Base-by-base conservation (phyloP, 2,797 vertebrate genomes). In the Lateolabrax maculatus region DNA sequence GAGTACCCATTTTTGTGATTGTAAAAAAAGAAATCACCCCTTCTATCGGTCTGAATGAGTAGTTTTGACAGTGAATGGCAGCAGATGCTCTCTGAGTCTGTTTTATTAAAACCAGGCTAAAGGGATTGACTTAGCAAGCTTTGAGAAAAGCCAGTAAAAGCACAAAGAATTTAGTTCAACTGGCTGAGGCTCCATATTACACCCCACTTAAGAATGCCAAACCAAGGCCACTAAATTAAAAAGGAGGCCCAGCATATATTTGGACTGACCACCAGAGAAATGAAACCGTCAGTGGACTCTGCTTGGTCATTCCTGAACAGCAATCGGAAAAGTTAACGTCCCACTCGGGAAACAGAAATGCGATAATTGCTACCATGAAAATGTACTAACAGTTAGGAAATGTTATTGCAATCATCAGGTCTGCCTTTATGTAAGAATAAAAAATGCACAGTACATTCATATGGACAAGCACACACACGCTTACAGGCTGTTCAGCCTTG, bases 151-250 rank as follows among this genome's bases (percentile, higher is more conserved):
- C 55, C 44, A 66, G 61, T 60, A 66, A 75, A 88, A 68, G 70
- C 49, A 81, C 12, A 75, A 87, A 76, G 64, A 73, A 56, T 81
- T 44, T 3, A 62, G 55, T 64, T 84, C 55, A 77, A 78, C 49
- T 77, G 76, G 58, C 41, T 41, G 31, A 43, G 53, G 61, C 61
- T 63, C 43, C 36, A 27, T 55, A 65, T 80, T 80, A 75, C 77
- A 82, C 49, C 70, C 75, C 7, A 36, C 44, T 77, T 19, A 71
- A 66, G 70, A 69, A 81, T 58, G 70, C 72, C 85, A 93, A 86
- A 88, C 85, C 84, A 77, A 87, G 71, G 83, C 74, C 81, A 57
- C 79, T 31, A 80, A 87, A 89, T 91, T 70, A 87, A 88, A 89
- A 75, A 83, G 85, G n/a, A 86, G 82, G 78, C 78, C 81, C 41